Percentiles rank a stretch among this genome's conserved stretches.
phyloP scores from a whole-genome alignment of 1,140 invertebrate genomes.

The Colletes gigas region DNA sequence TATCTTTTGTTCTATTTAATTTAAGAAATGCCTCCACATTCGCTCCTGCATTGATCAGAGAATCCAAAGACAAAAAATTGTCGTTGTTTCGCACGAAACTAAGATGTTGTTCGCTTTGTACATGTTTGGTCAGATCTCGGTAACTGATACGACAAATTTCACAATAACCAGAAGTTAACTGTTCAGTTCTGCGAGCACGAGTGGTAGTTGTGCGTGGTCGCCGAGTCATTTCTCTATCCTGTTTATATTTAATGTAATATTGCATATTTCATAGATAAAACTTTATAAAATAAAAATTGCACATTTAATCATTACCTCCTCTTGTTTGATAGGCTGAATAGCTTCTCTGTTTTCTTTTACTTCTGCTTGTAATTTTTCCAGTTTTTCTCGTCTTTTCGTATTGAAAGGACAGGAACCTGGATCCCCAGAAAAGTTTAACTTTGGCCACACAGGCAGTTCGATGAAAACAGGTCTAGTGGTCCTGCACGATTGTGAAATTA shows the following conservation, averaged over 20 bases:
- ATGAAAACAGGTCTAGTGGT: conserved; percentile 78
- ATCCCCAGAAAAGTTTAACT: conserved; percentile 77
- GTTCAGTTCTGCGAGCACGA: conserved; percentile 80
- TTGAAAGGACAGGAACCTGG: conserved; percentile 77
- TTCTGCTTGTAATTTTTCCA: conserved; percentile 64
- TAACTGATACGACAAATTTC: conserved; percentile 89
- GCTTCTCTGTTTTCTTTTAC: conserved; percentile 75
- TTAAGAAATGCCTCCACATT: conserved; percentile 85
- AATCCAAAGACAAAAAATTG: conserved; percentile 87
- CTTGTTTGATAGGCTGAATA: conserved; percentile 62
- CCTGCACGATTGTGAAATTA: conserved; percentile 59
- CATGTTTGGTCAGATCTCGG: conserved; percentile 84
- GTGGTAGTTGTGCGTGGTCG: conserved; percentile 83
- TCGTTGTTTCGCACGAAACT: conserved; percentile 86
- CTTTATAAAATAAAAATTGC: not conserved
- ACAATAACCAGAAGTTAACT: conserved; percentile 86
- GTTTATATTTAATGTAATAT: conserved; percentile 5
- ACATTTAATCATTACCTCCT: conserved; percentile 59
- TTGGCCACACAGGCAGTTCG: conserved; percentile 79
- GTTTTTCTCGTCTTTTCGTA: conserved; percentile 62
- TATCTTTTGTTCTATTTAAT: conserved; percentile 76
- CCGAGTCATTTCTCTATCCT: conserved; percentile 84
- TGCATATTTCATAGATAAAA: not conserved
- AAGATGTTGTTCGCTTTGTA: conserved; percentile 87
- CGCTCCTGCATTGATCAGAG: conserved; percentile 83